Conservation (phyloP, 2,113 vertebrate genomes). For the Chascanopsetta lugubris region DNA sequence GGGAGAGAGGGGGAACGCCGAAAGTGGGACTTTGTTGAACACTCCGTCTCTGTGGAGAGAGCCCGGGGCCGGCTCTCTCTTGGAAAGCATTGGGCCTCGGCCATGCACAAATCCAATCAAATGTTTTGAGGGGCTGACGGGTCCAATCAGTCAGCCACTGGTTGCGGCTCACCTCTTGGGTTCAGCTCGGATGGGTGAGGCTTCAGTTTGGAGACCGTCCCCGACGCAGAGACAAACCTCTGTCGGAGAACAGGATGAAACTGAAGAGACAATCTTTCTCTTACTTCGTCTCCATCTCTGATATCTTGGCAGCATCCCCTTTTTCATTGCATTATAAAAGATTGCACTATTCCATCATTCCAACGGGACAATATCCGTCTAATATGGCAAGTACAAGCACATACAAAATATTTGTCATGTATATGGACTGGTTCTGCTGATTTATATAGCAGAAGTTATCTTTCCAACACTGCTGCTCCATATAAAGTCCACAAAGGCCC, state of each 20-base stretch:
- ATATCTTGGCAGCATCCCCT: slow-evolving; percentile 4
- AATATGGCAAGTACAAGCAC: background rate
- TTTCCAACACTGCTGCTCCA: slow-evolving; percentile 7
- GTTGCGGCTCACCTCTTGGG: slow-evolving; percentile 61
- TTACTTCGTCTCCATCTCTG: background rate
- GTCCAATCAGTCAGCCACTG: slow-evolving; percentile 71
- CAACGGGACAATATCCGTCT: slow-evolving; percentile 12
- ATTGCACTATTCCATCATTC: slow-evolving; percentile 22
- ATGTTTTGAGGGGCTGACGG: slow-evolving; percentile 67
- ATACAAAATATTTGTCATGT: background rate
- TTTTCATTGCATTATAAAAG: slow-evolving; percentile 26
- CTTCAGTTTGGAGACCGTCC: slow-evolving; percentile 29
- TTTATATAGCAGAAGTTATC: background rate
- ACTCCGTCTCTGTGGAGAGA: slow-evolving; percentile 51
- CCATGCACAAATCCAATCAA: slow-evolving; percentile 70
- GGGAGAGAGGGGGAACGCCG: slow-evolving; percentile 31
- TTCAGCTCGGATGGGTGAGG: slow-evolving; percentile 63
- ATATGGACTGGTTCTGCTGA: background rate
- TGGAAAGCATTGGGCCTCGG: slow-evolving; percentile 57
- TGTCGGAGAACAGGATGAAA: slow-evolving; percentile 10
- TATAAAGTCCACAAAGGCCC: slow-evolving; percentile 1
- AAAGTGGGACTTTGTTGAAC: slow-evolving; percentile 69
- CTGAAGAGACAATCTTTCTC: slow-evolving; percentile 31
- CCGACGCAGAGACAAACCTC: slow-evolving; percentile 9
- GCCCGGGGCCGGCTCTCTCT: slow-evolving; percentile 41